Percentiles rank a stretch among this genome's conserved stretches.
Conservation (phyloP, 35 echinoderm and acorn worm species). For the Ophiothrix spiculata region DNA sequence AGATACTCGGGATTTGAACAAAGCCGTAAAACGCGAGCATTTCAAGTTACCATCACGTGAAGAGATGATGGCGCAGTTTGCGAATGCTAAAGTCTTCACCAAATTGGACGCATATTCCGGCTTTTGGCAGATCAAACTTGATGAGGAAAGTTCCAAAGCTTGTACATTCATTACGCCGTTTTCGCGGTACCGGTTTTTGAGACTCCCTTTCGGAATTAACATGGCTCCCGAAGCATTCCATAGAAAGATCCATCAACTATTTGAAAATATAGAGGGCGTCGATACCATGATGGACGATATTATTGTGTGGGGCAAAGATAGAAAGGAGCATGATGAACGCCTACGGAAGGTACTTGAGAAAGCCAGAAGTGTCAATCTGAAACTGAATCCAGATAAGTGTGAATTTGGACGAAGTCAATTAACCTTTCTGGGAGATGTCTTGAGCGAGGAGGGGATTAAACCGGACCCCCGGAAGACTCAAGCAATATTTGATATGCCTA, state of each 20-base stretch:
- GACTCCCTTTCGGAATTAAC: constrained; percentile 39
- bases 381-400: constrained; percentile 52
- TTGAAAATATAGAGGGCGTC: constrained; percentile 23
- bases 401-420: constrained; percentile 45
- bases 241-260: constrained; percentile 33
- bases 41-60: constrained; percentile 35
- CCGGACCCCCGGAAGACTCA: constrained; percentile 12
- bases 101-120: constrained; percentile 42
- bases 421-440: constrained; percentile 57
- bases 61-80: constrained; percentile 37
- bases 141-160: constrained; percentile 42
- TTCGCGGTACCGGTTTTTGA: constrained; percentile 26
- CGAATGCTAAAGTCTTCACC: constrained; percentile 49
- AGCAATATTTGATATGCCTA: constrained; percentile 15
- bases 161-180: constrained; percentile 46
- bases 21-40: constrained; percentile 45
- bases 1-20: constrained; percentile 53
- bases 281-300: constrained; percentile 29
- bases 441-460: constrained; percentile 49
- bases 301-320: neutral
- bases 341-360: neutral
- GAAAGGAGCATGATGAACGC: neutral
- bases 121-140: constrained; percentile 58
- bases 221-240: constrained; percentile 32
- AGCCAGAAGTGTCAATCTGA: constrained; percentile 28